phyloP scores from a whole-genome alignment of 2,888 invertebrate species.

The Entomobrya proxima region DNA sequence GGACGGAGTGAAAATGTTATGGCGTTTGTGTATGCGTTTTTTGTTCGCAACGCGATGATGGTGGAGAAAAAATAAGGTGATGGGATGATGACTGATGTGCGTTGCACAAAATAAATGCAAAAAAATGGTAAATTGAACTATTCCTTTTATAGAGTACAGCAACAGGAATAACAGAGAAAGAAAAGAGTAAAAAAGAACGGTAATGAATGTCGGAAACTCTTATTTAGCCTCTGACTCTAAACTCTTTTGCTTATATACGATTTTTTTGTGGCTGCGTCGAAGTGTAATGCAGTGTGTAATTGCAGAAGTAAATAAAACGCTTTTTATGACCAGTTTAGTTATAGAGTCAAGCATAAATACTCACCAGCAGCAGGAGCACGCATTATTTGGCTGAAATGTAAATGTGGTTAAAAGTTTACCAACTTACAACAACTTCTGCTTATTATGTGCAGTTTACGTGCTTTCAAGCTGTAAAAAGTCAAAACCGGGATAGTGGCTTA shows the following conservation, averaged over 20 bases:
- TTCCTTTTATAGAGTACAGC: slow-evolving; percentile 27
- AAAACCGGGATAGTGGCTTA: too few relatives aligned
- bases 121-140: slow-evolving; percentile 35
- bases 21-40: not conserved
- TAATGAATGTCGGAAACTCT: slow-evolving; percentile 46
- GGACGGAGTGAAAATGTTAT: not conserved
- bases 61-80: slow-evolving; percentile 41
- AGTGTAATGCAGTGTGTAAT: slow-evolving; percentile 7
- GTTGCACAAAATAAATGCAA: slow-evolving; percentile 38
- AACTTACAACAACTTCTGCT: too few relatives aligned
- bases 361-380: not conserved
- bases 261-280: not conserved
- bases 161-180: not conserved
- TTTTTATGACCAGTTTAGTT: slow-evolving; percentile 16
- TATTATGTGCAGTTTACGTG: not conserved
- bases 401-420: not conserved
- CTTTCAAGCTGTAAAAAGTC: not conserved
- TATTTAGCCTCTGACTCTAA: slow-evolving; percentile 19
- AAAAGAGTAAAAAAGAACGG: slow-evolving; percentile 14
- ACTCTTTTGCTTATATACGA: not conserved
- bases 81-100: slow-evolving; percentile 50
- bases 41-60: not conserved
- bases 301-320: slow-evolving; percentile 7
- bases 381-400: not conserved
- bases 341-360: not conserved